Conservation (phyloP, 2,888 invertebrate genomes). For the Sericinus montela region DNA sequence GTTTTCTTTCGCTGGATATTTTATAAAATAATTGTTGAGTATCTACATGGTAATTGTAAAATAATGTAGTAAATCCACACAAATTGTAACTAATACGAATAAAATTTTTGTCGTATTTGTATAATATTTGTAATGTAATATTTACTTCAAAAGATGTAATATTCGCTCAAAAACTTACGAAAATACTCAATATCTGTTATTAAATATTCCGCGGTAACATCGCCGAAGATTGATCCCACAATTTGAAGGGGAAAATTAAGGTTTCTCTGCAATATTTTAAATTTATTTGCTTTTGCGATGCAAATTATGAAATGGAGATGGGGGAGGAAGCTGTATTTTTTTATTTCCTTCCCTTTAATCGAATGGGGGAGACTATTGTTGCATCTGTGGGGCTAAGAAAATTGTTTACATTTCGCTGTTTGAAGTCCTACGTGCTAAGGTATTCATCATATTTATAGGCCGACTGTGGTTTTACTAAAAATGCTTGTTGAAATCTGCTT, state of each 20-base stretch:
- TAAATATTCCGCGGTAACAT: conserved; percentile 3
- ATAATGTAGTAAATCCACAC: no score
- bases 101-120: no score
- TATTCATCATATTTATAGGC: conserved; percentile 1
- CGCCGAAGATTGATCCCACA: conserved; percentile 53
- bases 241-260: conserved; percentile 64
- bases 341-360: conserved; percentile 60
- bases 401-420: conserved; percentile 58
- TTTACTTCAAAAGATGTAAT: no score
- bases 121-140: no score
- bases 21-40: no score
- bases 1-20: no score
- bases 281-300: conserved; percentile 75
- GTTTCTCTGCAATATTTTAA: conserved; percentile 70
- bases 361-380: conserved; percentile 66
- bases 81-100: no score
- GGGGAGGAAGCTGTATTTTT: conserved; percentile 47
- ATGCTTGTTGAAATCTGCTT: not conserved
- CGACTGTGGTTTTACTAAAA: not conserved
- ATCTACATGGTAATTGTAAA: no score
- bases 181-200: not conserved
- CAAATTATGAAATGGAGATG: conserved; percentile 76
- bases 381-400: conserved; percentile 38
- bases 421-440: conserved; percentile 9
- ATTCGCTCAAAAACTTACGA: not conserved